Percentiles rank a stretch among this genome's conserved stretches.
These are phyloP conservation scores for Nasonia giraulti DNA, from an alignment of 1,140 invertebrate genomes.

Conservation along the genomic window DNA sequence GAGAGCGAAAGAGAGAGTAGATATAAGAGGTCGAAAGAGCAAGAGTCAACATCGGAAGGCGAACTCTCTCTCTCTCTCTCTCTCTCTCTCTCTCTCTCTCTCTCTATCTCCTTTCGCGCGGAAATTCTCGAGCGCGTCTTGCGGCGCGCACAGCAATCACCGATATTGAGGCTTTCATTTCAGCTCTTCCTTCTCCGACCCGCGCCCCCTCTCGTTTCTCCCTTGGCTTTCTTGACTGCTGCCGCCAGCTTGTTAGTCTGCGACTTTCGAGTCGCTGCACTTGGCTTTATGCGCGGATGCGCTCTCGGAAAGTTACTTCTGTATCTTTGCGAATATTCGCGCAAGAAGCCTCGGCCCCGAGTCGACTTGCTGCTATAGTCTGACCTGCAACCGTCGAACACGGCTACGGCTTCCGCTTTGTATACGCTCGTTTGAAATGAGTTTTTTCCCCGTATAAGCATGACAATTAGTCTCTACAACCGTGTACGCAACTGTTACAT, in stretches of 20 bases:
- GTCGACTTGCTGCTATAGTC: not conserved
- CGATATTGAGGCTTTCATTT: slow-evolving; percentile 75
- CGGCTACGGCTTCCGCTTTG: not conserved
- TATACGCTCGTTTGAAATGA: too few species aligned
- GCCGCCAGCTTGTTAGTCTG: not conserved
- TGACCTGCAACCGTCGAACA: not conserved
- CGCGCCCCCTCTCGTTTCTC: not conserved
- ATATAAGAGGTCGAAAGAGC: slow-evolving; percentile 43
- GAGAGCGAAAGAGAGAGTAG: not conserved
- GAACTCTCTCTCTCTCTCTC: slow-evolving; percentile 53
- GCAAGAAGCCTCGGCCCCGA: not conserved
- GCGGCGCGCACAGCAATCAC: slow-evolving; percentile 69
- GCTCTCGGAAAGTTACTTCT: not conserved
- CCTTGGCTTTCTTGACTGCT: not conserved
- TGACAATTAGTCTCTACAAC: not conserved
- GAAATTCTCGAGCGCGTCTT: slow-evolving; percentile 68
- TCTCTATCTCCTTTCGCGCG: slow-evolving; percentile 54
- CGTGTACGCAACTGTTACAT: not conserved
- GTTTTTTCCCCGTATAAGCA: too few species aligned
- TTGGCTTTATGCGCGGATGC: not conserved
- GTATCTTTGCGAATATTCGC: slow-evolving; percentile 4
- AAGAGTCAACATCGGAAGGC: slow-evolving; percentile 70
- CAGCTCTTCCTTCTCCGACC: slow-evolving; percentile 58
- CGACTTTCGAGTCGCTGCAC: not conserved
- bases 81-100: slow-evolving; percentile 7